These are phyloP conservation scores for Salmo trutta DNA, from an alignment of 2,797 vertebrate genomes.

Conservation along the genomic window DNA sequence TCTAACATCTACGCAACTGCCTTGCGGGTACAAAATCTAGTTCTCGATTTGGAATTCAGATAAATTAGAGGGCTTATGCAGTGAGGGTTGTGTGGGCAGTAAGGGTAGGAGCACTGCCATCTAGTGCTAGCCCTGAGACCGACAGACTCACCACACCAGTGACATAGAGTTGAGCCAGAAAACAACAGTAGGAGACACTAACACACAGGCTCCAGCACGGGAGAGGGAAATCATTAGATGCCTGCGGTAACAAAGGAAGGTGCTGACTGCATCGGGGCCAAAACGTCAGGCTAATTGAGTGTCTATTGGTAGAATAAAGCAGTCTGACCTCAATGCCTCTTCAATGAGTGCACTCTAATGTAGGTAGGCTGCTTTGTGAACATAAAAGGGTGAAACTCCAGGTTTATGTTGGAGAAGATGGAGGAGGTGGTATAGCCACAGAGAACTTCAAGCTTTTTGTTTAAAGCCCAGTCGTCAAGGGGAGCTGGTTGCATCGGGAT, in stretches of 20 bases:
- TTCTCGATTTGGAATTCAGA: too few relatives aligned
- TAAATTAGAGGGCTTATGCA: not conserved
- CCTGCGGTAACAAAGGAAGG: constrained; percentile 50
- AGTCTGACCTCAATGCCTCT: constrained; percentile 57
- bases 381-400: constrained; percentile 39
- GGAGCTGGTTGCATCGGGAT: constrained; percentile 39
- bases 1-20: too few relatives aligned
- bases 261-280: constrained; percentile 22
- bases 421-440: constrained; percentile 16
- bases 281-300: constrained; percentile 9
- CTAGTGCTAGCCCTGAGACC: constrained; percentile 11
- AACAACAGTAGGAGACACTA: constrained; percentile 2
- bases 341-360: constrained; percentile 29
- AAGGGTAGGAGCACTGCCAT: constrained; percentile 6
- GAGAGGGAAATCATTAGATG: constrained; percentile 17
- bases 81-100: not conserved
- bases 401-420: constrained; percentile 29
- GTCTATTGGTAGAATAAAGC: constrained; percentile 49
- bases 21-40: too few relatives aligned
- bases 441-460: not conserved
- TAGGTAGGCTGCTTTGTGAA: constrained; percentile 28
- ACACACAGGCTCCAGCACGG: constrained; percentile 6
- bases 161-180: not conserved
- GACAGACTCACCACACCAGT: not conserved
- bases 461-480: not conserved